phyloP scores from a whole-genome alignment of 1,140 invertebrate genomes.

The Bombus confusus region DNA sequence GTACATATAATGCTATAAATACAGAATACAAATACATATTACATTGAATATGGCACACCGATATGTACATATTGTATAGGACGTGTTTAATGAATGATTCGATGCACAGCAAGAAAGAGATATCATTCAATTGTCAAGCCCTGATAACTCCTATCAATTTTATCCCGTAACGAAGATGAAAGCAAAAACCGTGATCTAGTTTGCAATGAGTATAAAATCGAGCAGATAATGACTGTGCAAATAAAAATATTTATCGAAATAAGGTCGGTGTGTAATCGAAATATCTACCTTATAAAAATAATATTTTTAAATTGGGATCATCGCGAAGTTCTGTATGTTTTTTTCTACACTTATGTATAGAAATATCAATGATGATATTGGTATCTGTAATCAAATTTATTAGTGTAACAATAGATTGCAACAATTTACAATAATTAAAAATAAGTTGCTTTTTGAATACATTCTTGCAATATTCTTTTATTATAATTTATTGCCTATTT shows the following conservation, averaged over 20 bases:
- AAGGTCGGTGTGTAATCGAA: not conserved
- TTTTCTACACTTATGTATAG: not conserved
- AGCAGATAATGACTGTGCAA: not conserved
- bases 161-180: not conserved
- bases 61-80: not conserved
- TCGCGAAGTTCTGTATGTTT: not conserved
- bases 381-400: no score
- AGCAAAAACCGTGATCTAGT: not conserved
- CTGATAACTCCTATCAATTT: not conserved
- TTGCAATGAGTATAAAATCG: not conserved
- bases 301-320: not conserved
- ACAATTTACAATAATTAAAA: no score
- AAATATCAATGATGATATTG: no score
- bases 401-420: no score
- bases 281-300: not conserved
- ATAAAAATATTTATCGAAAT: not conserved
- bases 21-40: not conserved
- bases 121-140: not conserved
- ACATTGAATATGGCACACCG: not conserved
- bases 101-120: not conserved
- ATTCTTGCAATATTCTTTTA: not conserved
- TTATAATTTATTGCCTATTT: not conserved
- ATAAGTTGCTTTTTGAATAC: no score
- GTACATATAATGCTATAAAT: not conserved
- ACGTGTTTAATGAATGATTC: not conserved